A percentile compares a stretch with the other conserved stretches of the same genome.
Evolutionary conservation across 2,797 vertebrate genomes (phyloP).

Genomic region (Schizothorax lantsangensis): DNA sequence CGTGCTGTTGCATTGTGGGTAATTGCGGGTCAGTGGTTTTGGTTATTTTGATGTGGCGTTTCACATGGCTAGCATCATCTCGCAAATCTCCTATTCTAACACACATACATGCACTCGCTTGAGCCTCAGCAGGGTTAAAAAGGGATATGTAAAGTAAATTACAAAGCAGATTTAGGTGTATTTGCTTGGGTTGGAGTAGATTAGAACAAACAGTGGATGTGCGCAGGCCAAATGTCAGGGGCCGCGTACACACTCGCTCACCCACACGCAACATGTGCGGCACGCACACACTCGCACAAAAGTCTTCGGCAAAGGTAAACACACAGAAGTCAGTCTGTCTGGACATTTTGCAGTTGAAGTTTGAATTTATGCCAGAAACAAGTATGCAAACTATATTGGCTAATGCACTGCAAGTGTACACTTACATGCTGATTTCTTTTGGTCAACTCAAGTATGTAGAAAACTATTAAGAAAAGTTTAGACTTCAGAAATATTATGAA

Average conservation of each 20-base stretch:
- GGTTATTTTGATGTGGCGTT: slow-evolving; percentile 42
- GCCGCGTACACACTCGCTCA: not conserved
- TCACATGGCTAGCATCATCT: slow-evolving; percentile 19
- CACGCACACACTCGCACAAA: not conserved
- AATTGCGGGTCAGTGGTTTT: slow-evolving; percentile 25
- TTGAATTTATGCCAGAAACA: not conserved
- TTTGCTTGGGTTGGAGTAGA: slow-evolving; percentile 47
- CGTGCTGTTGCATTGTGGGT: slow-evolving; percentile 48
- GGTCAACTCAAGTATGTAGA: not conserved
- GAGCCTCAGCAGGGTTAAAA: slow-evolving; percentile 48
- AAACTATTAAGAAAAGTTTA: not conserved
- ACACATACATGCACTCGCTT: not conserved
- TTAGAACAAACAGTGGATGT: slow-evolving; percentile 36
- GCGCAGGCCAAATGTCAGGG: not conserved
- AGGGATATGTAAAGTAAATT: slow-evolving; percentile 47
- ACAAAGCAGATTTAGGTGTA: slow-evolving; percentile 52
- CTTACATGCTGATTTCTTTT: not conserved
- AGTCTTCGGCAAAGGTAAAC: not conserved
- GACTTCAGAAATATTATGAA: not conserved
- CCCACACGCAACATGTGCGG: not conserved
- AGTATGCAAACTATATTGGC: not conserved
- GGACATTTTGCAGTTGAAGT: not conserved
- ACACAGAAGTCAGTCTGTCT: not conserved
- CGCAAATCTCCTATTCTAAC: slow-evolving; percentile 39
- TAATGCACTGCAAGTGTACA: not conserved